A percentile compares a stretch with the other conserved stretches of the same genome.
Evolutionary conservation across 2,113 vertebrate species (phyloP).

Genomic region (human): GRCh38 chr20:59597501-59598000

Average conservation of each 20-base stretch:
- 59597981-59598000: accelerated
- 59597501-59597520: accelerated
- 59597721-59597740: neutral
- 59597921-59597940: accelerated
- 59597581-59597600: neutral
- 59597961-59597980: neutral
- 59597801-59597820: neutral
- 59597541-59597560: too few species aligned
- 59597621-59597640: neutral
- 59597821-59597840: accelerated
- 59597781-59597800: neutral
- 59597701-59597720: neutral
- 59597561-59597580: accelerated
- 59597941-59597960: accelerated
- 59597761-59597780: accelerated
- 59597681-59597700: accelerated
- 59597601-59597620: accelerated
- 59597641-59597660: accelerated
- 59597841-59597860: too few species aligned
- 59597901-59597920: neutral
- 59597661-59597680: accelerated
- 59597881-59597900: accelerated
- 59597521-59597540: neutral
- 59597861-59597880: accelerated
- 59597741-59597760: accelerated